Evolutionary conservation across 2,888 invertebrate genomes (phyloP).

Genomic region (Anthoptus insignis): DNA sequence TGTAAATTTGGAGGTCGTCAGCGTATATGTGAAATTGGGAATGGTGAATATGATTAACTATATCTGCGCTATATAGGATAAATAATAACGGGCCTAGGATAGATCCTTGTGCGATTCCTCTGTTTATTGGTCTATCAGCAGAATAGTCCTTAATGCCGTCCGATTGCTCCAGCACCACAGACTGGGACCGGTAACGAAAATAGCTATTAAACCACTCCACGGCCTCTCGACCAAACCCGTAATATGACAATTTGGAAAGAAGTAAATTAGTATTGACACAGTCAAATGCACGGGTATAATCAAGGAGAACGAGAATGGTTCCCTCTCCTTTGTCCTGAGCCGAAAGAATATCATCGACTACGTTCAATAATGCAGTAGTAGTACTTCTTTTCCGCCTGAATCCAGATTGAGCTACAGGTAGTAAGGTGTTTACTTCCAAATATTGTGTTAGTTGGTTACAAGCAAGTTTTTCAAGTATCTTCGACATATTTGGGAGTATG

Average conservation of each 20-base stretch:
- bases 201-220: no score
- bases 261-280: background rate
- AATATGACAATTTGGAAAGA: background rate
- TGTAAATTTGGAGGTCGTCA: slow-evolving; percentile 40
- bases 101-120: slow-evolving; percentile 30
- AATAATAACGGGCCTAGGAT: slow-evolving; percentile 43
- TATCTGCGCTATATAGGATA: slow-evolving; percentile 39
- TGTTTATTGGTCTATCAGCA: background rate
- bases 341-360: slow-evolving; percentile 39
- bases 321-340: slow-evolving; percentile 40
- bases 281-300: slow-evolving; percentile 1
- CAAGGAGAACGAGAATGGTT: no score
- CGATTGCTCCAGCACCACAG: no score
- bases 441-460: slow-evolving; percentile 42
- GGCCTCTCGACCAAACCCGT: no score
- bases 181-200: no score
- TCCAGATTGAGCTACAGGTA: slow-evolving; percentile 27
- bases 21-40: slow-evolving; percentile 41
- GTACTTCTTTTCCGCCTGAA: slow-evolving; percentile 23
- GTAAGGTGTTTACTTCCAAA: slow-evolving; percentile 29
- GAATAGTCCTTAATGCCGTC: background rate
- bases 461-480: slow-evolving; percentile 39
- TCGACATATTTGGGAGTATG: slow-evolving; percentile 33
- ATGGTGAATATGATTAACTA: slow-evolving; percentile 11
- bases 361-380: slow-evolving; percentile 37